Conservation (phyloP, 2,888 invertebrate species). For the Pogonocherus hispidulus region DNA sequence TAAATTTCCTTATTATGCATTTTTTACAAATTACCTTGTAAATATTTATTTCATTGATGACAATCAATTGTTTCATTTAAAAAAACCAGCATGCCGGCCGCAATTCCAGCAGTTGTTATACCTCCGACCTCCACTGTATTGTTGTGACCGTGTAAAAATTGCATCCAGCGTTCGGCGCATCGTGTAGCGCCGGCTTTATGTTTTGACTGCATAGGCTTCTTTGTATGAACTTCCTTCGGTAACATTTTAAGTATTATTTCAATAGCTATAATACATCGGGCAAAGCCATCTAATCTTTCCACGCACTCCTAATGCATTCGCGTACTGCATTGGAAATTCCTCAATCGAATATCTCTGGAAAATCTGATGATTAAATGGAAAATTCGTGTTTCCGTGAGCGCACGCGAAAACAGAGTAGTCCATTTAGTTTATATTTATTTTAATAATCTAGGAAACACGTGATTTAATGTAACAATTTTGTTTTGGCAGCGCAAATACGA, state of each 20-base stretch:
- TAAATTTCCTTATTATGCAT: too few species aligned
- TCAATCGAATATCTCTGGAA: conserved; percentile 23
- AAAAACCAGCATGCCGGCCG: too few species aligned
- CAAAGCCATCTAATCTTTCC: conserved; percentile 9
- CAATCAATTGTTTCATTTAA: too few species aligned
- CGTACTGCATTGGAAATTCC: conserved; percentile 21
- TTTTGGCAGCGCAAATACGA: conserved; percentile 53
- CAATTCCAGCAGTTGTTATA: too few species aligned
- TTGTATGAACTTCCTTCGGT: too few species aligned
- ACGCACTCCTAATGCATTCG: conserved; percentile 11
- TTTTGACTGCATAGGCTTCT: too few species aligned
- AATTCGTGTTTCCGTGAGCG: conserved; percentile 29
- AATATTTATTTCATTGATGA: too few species aligned
- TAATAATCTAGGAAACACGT: conserved; percentile 38
- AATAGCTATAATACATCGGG: not conserved
- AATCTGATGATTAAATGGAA: conserved; percentile 35
- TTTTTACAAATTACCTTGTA: too few species aligned
- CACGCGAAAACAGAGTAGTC: conserved; percentile 23
- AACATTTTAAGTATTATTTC: not conserved
- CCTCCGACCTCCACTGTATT: too few species aligned
- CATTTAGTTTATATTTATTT: conserved; percentile 31
- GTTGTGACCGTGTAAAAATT: too few species aligned
- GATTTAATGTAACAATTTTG: conserved; percentile 49
- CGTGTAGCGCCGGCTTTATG: too few species aligned
- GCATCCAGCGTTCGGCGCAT: too few species aligned